Percentiles rank a stretch among this genome's conserved stretches.
phyloP scores from a whole-genome alignment of 2,888 invertebrate species.

The Scelioninae gen. 2 region DNA sequence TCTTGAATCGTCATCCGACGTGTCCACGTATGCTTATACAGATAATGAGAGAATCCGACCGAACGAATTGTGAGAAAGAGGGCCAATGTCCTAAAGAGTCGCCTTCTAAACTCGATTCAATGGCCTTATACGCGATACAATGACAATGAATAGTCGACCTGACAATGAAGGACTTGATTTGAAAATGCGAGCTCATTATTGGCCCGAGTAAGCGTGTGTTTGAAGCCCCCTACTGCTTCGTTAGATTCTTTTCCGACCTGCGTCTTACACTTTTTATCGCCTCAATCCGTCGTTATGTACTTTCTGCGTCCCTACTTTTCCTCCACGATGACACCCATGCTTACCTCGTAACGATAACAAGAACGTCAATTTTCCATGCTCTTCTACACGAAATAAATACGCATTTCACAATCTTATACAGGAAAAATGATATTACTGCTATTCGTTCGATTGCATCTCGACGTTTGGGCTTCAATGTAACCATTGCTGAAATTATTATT shows the following conservation, averaged over 20 bases:
- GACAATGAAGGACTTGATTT: constrained; percentile 72
- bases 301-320: constrained; percentile 13
- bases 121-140: constrained; percentile 58
- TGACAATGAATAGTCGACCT: constrained; percentile 64
- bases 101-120: constrained; percentile 49
- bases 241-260: constrained; percentile 43
- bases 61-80: constrained; percentile 38
- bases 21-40: constrained; percentile 8
- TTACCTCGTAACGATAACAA: constrained; percentile 22
- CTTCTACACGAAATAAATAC: too few species aligned
- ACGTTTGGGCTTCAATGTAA: too few species aligned
- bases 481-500: too few species aligned
- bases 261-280: constrained; percentile 47
- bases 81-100: constrained; percentile 20
- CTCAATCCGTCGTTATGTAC: constrained; percentile 3
- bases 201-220: constrained; percentile 58
- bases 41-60: constrained; percentile 33
- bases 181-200: constrained; percentile 70
- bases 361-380: background rate
- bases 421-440: too few species aligned
- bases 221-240: constrained; percentile 22
- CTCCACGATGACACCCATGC: constrained; percentile 13
- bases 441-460: too few species aligned
- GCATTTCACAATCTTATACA: too few species aligned
- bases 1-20: constrained; percentile 5